Base-by-base conservation (phyloP, 2,113 vertebrate genomes). In the Tinamus guttatus region DNA sequence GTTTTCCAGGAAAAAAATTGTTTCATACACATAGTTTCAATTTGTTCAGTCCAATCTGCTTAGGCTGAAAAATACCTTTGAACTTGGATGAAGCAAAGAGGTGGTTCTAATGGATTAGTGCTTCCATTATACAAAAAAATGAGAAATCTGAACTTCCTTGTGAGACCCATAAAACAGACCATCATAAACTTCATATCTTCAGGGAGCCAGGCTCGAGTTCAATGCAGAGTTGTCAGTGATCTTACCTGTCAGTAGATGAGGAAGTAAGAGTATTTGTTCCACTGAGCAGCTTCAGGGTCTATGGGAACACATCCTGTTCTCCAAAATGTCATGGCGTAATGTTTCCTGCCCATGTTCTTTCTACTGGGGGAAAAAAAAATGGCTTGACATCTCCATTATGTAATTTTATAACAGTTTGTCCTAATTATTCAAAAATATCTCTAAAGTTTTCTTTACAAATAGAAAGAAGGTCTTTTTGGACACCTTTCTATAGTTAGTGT, bases 201-300 rank as follows among this genome's bases (percentile, higher is more conserved):
- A 51, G 63, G n/a, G 68, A 77, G 38, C 24, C 19, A 77, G 15
- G 13, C 32, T 59, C 59, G 36, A 73, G 47, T 59, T 8, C 0
- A 1, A 68, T 18, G 7, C 11, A 19, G 56, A 28, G 14, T 17
- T 41, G 10, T 32, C 0, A 8, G 7, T 13, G 20, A 49, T 27
- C 34, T 49, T 10, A 6, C 12, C 34, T 41, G 65, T 58, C 40
- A 25, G 17, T 11, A 51, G 17, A 25, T 16, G 11, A 0, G 5
- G 58, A 14, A 8, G 2, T 63, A 15, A 45, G 32, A 40, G 15
- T 8, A 14, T 8, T 24, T 2, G 7, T 76, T 41, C 30, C 47
- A 4, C 13, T 49, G n/a, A 10, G 25, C 40, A 68, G 16, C 0
- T 0, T 12, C 30, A 51, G 1, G 16, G 9, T 28, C 13, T 34